Base-by-base conservation (phyloP, 1,140 invertebrate genomes). In the Drosophila nigrodunni region DNA sequence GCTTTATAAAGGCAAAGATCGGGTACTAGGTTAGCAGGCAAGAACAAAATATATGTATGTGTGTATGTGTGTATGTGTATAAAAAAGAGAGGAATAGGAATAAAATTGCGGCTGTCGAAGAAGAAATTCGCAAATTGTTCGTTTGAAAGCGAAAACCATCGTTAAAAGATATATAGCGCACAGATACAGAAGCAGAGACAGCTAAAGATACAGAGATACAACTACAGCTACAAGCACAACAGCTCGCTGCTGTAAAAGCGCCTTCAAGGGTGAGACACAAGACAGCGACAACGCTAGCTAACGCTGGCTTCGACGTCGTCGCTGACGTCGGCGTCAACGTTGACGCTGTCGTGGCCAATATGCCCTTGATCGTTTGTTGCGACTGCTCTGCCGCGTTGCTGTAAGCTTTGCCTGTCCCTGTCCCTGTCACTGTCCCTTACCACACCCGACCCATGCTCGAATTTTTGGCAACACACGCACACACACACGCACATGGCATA, bases 21-120 rank as follows among this genome's bases (percentile, higher is more conserved):
- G 77, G 82, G 82, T 82, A 90, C 79, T 90, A 82, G 87, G 87
- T 90, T 90, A 90, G 82, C 87, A 90, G 87, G 87, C 87, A 79
- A 90, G 76, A 71, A 30, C 25, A 30, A 30, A 30, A 30, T 30
- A 30, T 5, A 30, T 30, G 4, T 5, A 2, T 5, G 3, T n/a
- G 25, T 25, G 25, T 25, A 25, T 25, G 25, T 30, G 25, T 30
- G 25, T 30, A 2, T 30, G 25, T 30, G 25, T 30, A 30, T 30
- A 30, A 5, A 30, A 30, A 30, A 5, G 25, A 72, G 37, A 75
- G 69, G 77, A 80, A 86, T 82, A 64, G 74, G 54, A 74, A 62
- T 62, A 69, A 74, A 83, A 74, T 78, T 69, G 67, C 76, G 60
- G 65, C 64, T 49, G 65, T 60, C 80, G 77, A 83, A 73, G 65